Evolutionary conservation across 1,140 invertebrate species (phyloP).

Genomic region (Paracyclopina nana): DNA sequence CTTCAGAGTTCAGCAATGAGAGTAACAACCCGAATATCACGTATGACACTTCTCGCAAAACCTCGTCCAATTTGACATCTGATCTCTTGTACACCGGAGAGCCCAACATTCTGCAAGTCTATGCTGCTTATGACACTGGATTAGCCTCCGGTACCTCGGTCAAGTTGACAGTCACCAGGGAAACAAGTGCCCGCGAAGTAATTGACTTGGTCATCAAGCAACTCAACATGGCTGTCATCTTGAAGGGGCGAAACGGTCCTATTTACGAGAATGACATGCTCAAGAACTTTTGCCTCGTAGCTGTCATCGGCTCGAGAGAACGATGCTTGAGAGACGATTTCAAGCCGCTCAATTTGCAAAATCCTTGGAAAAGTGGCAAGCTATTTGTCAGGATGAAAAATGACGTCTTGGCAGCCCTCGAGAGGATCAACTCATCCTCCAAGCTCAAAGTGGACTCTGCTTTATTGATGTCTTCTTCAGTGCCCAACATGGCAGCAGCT

Average conservation of each 20-base stretch:
- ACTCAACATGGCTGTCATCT: constrained; percentile 68
- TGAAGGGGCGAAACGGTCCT: constrained; percentile 63
- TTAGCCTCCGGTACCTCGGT: constrained; percentile 72
- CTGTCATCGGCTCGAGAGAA: constrained; percentile 76
- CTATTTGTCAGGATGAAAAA: constrained; percentile 74
- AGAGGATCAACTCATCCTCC: no score
- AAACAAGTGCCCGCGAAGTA: constrained; percentile 75
- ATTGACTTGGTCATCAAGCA: constrained; percentile 83
- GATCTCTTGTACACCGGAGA: constrained; percentile 18
- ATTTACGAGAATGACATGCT: constrained; percentile 44
- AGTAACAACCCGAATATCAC: no score
- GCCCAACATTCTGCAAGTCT: constrained; percentile 43
- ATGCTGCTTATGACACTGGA: constrained; percentile 83
- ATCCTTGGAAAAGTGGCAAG: constrained; percentile 80
- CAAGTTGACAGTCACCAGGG: constrained; percentile 68
- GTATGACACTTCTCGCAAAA: no score
- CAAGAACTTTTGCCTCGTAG: constrained; percentile 72
- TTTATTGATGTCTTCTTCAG: no score
- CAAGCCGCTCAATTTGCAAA: constrained; percentile 69
- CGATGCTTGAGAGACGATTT: constrained; percentile 79
- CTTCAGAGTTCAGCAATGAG: constrained; percentile 18
- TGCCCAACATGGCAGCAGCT: no score
- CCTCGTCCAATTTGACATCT: no score
- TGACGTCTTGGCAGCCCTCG: constrained; percentile 61
- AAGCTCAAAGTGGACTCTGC: no score